Evolutionary conservation across 1,140 invertebrate genomes (phyloP), one percentile per base, ranked within the genome.

Genomic region (Calephelis nemesis): DNA sequence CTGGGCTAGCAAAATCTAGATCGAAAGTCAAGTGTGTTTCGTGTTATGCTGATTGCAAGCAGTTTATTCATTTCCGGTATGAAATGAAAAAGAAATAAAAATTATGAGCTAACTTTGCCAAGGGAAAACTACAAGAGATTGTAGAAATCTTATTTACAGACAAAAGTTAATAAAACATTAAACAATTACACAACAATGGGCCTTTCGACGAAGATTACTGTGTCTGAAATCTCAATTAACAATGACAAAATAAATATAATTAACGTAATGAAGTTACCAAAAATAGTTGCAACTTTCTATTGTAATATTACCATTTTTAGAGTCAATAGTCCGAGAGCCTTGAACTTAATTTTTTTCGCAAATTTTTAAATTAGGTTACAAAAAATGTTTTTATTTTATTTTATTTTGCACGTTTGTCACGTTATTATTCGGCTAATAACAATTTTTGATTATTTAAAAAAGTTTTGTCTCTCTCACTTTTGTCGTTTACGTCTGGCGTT

Each of bases 211-310:
- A 30, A 30, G 19, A 19, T 58, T 39, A 49, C n/a, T 13, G 47
- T 49, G 63, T 65, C 15, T 7, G 3, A 65, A 5, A 65, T 52
- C 47, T 52, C 47, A 19, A 15, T 54, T 45, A 7, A 47, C 12
- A 13, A 4, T 69, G 39, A 13, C 42, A 11, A 49, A 69, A 47
- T 48, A 58, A 54, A 58, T 39, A 58, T 7, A 39, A 39, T 58
- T 58, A 39, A 30, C 11, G 30, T 58, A 58, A 58, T 58, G 6
- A 11, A 58, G 19, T 58, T 58, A 58, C 54, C 54, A 58, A 58
- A 58, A 39, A 58, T 45, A 58, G 54, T 58, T 30, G 54, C 19
- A 58, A 58, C 54, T 58, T 58, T 58, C 54, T 58, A 30, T 39
- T 40, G 54, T 58, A 58, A 58, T 12, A 58, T 58, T 58, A 58